Base-by-base conservation (phyloP, 2,113 vertebrate genomes). In the Syrmaticus mikado region DNA sequence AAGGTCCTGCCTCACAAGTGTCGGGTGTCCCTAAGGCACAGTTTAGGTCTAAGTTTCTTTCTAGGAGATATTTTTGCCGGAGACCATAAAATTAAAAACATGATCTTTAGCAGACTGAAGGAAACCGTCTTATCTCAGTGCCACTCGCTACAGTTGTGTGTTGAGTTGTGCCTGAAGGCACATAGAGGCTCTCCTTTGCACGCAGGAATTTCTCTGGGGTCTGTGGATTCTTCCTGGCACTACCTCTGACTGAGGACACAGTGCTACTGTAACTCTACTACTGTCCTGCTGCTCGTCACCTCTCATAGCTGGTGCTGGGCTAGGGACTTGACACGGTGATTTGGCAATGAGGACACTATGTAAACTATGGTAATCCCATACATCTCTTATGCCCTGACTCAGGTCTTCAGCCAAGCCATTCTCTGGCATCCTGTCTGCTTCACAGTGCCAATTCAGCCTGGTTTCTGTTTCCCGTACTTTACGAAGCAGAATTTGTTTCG, bases 271-370 rank as follows among this genome's bases (percentile, higher is more conserved):
- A 24, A 40, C 21, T 1, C 38, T 36, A 4, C 9, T 61, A 2
- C 50, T 64, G 76, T 58, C 48, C 65, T 46, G 52, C 43, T 68
- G 61, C 46, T 87, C 15, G 1, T n/a, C 61, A 50, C 55, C 41
- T 65, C 64, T 65, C 13, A 0, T 25, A 24, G 75, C 64, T 62
- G 66, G 55, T 46, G 1, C 38, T 24, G 28, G 0, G 0, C 60
- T 8, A 24, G 53, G 38, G 57, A 12, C 21, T 57, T 77, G 68
- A 67, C 5, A 13, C 18, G 48, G 46, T 4, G 34, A 38, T 10
- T 80, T 92, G 82, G 85, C 87, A 85, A 65, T 65, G 82, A 57
- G 94, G 79, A 94, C 79, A 0, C 82, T 83, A 91, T 94, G 95
- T 82, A 71, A 93, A 61, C 79, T 96, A 94, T 91, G 93, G 57